phyloP scores from a whole-genome alignment of 2,888 invertebrate genomes.

The Adineta ricciae region DNA sequence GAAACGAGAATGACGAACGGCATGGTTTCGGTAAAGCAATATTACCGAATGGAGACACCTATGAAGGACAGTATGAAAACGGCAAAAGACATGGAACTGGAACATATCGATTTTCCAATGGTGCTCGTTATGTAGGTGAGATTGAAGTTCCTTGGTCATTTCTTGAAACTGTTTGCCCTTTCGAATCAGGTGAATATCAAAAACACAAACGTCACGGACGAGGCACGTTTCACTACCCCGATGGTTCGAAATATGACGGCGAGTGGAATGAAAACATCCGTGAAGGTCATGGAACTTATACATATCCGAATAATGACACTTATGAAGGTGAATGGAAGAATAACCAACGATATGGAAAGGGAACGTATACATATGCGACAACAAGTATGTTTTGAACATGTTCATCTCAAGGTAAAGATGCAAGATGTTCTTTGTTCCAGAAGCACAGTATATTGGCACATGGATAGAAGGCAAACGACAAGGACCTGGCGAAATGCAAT shows the following conservation, averaged over 20 bases:
- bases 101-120: conserved; percentile 57
- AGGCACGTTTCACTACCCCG: conserved; percentile 74
- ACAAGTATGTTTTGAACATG: conserved; percentile 35
- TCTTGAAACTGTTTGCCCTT: background rate
- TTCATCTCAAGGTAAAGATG: no score
- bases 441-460: conserved; percentile 47
- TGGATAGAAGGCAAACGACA: conserved; percentile 48
- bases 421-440: conserved; percentile 35
- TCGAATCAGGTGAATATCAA: conserved; percentile 58
- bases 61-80: conserved; percentile 69
- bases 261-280: conserved; percentile 50
- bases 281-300: conserved; percentile 48
- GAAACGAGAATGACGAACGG: conserved; percentile 66
- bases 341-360: conserved; percentile 48
- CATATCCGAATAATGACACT: conserved; percentile 48
- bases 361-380: conserved; percentile 45
- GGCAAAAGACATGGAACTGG: conserved; percentile 73
- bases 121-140: background rate
- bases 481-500: conserved; percentile 48
- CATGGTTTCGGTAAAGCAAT: conserved; percentile 74
- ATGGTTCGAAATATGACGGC: conserved; percentile 73
- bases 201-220: conserved; percentile 69
- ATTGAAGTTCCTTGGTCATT: background rate
- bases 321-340: conserved; percentile 51
- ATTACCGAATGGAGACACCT: conserved; percentile 75